Conservation (phyloP, 2,888 invertebrate species). For the Agrotis ipsilon region DNA sequence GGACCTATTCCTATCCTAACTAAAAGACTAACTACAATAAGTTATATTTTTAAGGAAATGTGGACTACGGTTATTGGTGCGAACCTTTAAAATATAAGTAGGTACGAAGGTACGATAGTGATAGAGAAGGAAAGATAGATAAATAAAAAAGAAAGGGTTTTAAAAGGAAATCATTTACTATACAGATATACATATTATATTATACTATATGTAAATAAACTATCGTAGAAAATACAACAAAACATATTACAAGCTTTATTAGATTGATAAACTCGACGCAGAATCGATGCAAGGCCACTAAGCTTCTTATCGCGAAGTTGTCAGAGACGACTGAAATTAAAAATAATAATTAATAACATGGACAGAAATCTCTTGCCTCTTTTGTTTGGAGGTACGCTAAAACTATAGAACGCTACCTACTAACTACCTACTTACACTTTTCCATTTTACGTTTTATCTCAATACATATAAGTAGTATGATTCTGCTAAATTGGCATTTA, state of each 20-base stretch:
- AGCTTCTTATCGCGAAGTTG: slow-evolving; percentile 2
- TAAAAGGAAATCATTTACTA: slow-evolving; percentile 8
- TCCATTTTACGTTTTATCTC: too few species aligned
- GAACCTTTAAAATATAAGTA: too few species aligned
- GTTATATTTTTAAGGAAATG: too few species aligned
- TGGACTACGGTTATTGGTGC: too few species aligned
- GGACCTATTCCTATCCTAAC: too few species aligned
- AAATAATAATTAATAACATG: slow-evolving; percentile 1
- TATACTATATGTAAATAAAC: background rate
- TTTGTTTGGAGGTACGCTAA: background rate
- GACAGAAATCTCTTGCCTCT: background rate
- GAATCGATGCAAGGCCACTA: background rate
- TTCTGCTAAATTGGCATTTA: too few species aligned
- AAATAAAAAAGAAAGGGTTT: background rate
- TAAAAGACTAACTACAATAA: too few species aligned
- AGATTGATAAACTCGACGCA: background rate
- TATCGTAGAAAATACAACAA: background rate
- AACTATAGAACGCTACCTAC: background rate
- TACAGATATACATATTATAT: background rate
- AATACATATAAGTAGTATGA: too few species aligned
- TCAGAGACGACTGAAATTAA: slow-evolving; percentile 44
- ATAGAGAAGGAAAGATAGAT: too few species aligned
- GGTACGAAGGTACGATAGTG: too few species aligned
- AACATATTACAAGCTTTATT: background rate
- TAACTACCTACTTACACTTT: background rate